Base-by-base conservation (phyloP, 1,140 invertebrate species). In the Probaryconus sp. region DNA sequence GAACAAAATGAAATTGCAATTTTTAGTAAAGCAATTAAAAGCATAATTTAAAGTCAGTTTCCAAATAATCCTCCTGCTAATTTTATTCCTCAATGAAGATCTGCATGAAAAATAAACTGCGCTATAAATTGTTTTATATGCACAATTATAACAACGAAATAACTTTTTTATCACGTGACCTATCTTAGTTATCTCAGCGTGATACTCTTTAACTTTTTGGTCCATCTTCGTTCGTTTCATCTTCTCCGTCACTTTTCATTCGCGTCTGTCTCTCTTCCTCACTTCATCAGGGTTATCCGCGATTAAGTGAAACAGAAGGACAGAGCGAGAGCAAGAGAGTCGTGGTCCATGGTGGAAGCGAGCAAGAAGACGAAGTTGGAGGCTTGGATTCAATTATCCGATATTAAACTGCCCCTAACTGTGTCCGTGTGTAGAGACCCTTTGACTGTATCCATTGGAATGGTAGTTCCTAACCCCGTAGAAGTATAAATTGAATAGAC, bases 401-500 rank as follows among this genome's bases (percentile, higher is more conserved):
- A 87, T 87, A 87, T 87, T 87, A 87, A 87, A 87, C 85, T 85
- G 80, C 85, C 83, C 83, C 81, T 87, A 82, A 84, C 84, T 81
- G 83, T 79, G 83, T 84, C 81, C 81, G 81, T 85, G 83, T 85
- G 81, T 79, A 78, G 76, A 69, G 72, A 76, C 78, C 76, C 77
- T 82, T 48, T 81, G 79, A 61, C 73, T 79, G 78, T 81, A 75
- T 80, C 79, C 76, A 82, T 83, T 85, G 63, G 81, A 85, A 87
- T 84, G 81, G 82, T 83, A 80, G 83, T 85, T 84, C 73, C 65
- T 64, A 64, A 58, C 51, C 50, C 64, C 28, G 35, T 79, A 82
- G 81, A 85, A 87, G 84, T 86, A 86, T 86, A 86, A 83, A 86
- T 87, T 82, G 84, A 87, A 85, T 84, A 84, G 84, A 86, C 83